A percentile compares a stretch with the other conserved stretches of the same genome.
These are phyloP conservation scores for Malacosoma neustria DNA, from an alignment of 2,888 invertebrate species.

Conservation along the genomic window DNA sequence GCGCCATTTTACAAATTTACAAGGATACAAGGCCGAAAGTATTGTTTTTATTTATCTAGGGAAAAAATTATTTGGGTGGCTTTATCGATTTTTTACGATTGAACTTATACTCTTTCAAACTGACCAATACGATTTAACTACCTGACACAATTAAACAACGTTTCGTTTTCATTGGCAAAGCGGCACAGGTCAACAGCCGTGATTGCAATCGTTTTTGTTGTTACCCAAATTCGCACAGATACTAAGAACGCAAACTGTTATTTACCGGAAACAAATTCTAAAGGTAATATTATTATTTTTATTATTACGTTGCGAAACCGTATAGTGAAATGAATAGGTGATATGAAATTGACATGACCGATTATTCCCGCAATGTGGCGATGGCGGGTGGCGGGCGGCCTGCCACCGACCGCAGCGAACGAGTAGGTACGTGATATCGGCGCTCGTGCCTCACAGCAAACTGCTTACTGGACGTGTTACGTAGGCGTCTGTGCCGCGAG, in stretches of 20 bases:
- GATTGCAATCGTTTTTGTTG: constrained; percentile 38
- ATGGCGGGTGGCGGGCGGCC: constrained; percentile 55
- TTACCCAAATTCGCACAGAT: constrained; percentile 46
- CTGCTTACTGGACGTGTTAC: constrained; percentile 72
- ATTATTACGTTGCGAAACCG: background rate
- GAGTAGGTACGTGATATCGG: constrained; percentile 66
- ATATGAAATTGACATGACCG: constrained; percentile 51
- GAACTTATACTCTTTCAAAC: constrained; percentile 2
- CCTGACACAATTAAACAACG: constrained; percentile 31
- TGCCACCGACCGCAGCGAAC: constrained; percentile 57
- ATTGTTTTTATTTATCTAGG: constrained; percentile 39
- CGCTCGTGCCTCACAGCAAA: constrained; percentile 72
- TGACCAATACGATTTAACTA: constrained; percentile 22
- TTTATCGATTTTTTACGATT: constrained; percentile 4
- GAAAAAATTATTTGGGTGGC: constrained; percentile 29
- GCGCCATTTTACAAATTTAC: constrained; percentile 74
- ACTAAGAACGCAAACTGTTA: constrained; percentile 1
- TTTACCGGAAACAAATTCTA: background rate
- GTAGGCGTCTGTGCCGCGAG: constrained; percentile 63
- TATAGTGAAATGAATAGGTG: constrained; percentile 15
- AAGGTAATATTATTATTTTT: constrained; percentile 2
- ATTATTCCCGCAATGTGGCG: constrained; percentile 66
- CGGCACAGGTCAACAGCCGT: constrained; percentile 64
- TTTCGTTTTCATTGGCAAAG: constrained; percentile 41
- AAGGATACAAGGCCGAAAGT: constrained; percentile 69